Evolutionary conservation across 2,797 vertebrate genomes (phyloP).

Genomic region (Odontamblyopus rebecca): DNA sequence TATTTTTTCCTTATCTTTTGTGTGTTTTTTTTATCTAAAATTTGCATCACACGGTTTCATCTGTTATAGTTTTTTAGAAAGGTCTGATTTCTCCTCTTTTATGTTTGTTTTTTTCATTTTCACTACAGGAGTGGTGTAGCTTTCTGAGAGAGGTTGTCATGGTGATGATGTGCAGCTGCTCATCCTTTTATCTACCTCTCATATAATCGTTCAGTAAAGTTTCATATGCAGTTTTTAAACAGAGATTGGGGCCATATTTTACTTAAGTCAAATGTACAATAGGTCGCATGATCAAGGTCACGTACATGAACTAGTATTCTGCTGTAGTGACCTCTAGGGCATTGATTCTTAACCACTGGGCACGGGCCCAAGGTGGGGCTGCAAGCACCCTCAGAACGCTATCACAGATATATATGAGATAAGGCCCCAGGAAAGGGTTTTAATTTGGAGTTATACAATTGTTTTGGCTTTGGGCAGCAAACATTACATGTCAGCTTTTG

Average conservation of each 20-base stretch:
- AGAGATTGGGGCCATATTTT: slow-evolving; percentile 44
- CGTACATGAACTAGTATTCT: background rate
- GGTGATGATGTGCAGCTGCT: slow-evolving; percentile 65
- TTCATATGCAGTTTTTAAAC: slow-evolving; percentile 49
- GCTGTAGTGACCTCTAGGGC: background rate
- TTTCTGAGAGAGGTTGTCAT: slow-evolving; percentile 70
- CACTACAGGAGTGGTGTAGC: slow-evolving; percentile 38
- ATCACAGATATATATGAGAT: no score
- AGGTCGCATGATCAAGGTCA: slow-evolving; percentile 5
- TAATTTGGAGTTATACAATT: background rate
- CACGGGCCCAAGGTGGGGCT: no score
- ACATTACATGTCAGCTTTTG: slow-evolving; percentile 29
- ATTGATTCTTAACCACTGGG: no score
- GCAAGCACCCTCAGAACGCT: no score
- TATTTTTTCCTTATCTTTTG: slow-evolving; percentile 17
- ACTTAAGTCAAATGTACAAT: slow-evolving; percentile 32
- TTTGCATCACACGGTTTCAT: slow-evolving; percentile 56
- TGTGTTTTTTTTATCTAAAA: slow-evolving; percentile 51
- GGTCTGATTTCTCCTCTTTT: slow-evolving; percentile 27
- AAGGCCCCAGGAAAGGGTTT: background rate
- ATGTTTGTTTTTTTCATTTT: slow-evolving; percentile 23
- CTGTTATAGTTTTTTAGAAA: slow-evolving; percentile 50
- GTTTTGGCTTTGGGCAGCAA: slow-evolving; percentile 20
- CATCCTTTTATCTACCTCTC: slow-evolving; percentile 71
- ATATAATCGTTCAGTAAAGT: slow-evolving; percentile 55